Evolutionary conservation across 1,140 invertebrate genomes (phyloP).

Genomic region (Nilaparvata lugens): DNA sequence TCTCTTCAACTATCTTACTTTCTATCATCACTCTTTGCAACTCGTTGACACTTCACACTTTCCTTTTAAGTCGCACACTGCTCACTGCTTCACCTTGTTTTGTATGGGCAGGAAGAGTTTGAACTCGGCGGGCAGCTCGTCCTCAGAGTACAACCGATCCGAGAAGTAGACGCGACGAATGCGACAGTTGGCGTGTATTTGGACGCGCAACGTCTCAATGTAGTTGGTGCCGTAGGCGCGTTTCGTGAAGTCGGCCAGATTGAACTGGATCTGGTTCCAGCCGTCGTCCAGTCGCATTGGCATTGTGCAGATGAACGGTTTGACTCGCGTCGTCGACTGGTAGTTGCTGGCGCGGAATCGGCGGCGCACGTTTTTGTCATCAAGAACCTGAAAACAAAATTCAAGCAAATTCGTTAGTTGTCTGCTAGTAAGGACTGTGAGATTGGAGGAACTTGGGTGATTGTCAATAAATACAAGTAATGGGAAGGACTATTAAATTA

Average conservation of each 20-base stretch:
- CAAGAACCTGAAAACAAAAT: conserved; percentile 69
- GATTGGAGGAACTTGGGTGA: too few relatives aligned
- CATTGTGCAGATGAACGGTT: conserved; percentile 99
- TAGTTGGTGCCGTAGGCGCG: conserved; percentile 99
- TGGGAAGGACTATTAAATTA: too few relatives aligned
- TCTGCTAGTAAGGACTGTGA: too few relatives aligned
- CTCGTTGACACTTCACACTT: background rate
- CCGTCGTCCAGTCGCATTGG: conserved; percentile 96
- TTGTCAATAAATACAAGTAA: too few relatives aligned
- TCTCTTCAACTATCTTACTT: too few relatives aligned
- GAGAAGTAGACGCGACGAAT: conserved; percentile 98
- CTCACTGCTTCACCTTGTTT: conserved; percentile 53
- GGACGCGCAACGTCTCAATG: conserved; percentile 93
- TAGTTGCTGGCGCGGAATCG: conserved; percentile 97
- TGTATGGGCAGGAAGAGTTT: conserved; percentile 93
- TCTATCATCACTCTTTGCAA: too few relatives aligned
- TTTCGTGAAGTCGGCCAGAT: conserved; percentile 95
- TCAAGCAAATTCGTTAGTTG: too few relatives aligned
- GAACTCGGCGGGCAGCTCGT: conserved; percentile 98
- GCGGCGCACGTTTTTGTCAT: conserved; percentile 93
- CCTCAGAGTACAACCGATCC: conserved; percentile 96
- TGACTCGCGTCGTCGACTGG: conserved; percentile 94
- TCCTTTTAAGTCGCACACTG: background rate
- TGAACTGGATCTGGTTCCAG: conserved; percentile 99
- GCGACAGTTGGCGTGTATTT: conserved; percentile 98